Evolutionary conservation across 2,113 vertebrate species (phyloP).

Genomic region (Gallinago undulata): DNA sequence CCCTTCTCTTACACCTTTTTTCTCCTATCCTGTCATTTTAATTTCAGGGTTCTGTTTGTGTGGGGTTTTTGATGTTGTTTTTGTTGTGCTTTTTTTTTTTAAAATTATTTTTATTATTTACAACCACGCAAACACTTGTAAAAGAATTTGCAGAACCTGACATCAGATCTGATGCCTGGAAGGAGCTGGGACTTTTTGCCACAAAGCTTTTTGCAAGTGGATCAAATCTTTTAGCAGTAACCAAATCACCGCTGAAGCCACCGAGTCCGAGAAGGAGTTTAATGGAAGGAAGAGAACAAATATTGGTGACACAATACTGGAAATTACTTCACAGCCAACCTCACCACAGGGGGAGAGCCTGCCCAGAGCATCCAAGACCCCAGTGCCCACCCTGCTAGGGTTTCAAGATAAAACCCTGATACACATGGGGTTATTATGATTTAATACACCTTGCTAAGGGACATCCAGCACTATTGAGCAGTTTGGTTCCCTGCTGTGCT

Average conservation of each 20-base stretch:
- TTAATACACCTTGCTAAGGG: not conserved
- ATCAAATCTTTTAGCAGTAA: not conserved
- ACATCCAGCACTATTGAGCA: rapidly evolving
- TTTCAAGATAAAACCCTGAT: not conserved
- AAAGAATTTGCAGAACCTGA: not conserved
- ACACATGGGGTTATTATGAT: rapidly evolving
- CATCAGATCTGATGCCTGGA: not conserved
- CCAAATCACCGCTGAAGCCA: not conserved
- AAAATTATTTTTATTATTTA: not conserved
- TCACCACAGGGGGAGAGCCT: not conserved
- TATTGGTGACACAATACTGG: not conserved
- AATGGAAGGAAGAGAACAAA: not conserved
- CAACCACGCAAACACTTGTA: not conserved
- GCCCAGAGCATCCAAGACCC: not conserved
- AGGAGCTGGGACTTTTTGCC: not conserved
- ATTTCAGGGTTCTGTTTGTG: not conserved
- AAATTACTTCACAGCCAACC: not conserved
- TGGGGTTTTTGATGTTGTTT: not conserved
- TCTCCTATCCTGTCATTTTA: not conserved
- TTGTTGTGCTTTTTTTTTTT: not conserved
- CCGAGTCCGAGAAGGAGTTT: not conserved
- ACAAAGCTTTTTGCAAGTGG: not conserved
- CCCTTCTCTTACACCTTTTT: not conserved
- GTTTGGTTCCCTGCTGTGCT: not conserved
- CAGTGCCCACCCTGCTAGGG: not conserved